Evolutionary conservation across 2,888 invertebrate species (phyloP), one percentile per base, ranked within the genome.

Genomic region (Heterodera filipjevi): DNA sequence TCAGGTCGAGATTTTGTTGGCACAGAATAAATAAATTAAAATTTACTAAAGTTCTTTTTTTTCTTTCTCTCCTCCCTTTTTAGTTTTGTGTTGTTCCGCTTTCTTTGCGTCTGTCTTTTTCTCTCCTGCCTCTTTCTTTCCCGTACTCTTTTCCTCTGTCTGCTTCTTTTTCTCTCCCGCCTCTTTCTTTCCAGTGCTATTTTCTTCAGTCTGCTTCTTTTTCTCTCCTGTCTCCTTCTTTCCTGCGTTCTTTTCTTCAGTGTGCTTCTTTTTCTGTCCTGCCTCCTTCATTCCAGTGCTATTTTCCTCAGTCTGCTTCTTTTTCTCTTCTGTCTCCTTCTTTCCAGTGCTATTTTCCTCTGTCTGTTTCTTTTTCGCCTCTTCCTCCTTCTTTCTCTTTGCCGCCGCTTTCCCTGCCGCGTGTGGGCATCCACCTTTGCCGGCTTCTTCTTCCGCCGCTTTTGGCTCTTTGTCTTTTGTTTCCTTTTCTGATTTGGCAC

Each of bases 371-470:
- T 78, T 79, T 19, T 30, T 27, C 53, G 78, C 59, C 10, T 30
- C 27, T 66, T 80, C 72, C 66, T 49, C 79, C 22, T 53, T 78
- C 39, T 32, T 59, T 78, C 27, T 78, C 64, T 78, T 78, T 44
- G 79, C 78, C 1, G 77, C 78, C 0, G 44, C 78, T 78, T 78
- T 72, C 5, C 72, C 79, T 19, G 79, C 78, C 53, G 79, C 79
- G 35, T 79, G 79, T 10, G 79, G 79, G 30, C 79, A 79, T 44
- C 79, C 79, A 30, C 79, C 78, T n/a, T 44, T 27, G 39, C 70
- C 44, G 14, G 35, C 35, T 30, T 39, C 66, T 12, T 80, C 74
- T 12, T 80, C 74, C 22, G 72, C 49, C 71, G 73, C 35, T 32
- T 78, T 46, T 33, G 66, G 64, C 46, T 49, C 49, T 0, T 49